Evolutionary conservation across 2,888 invertebrate species (phyloP), one percentile per base, ranked within the genome.

Genomic region (Apoda limacodes): DNA sequence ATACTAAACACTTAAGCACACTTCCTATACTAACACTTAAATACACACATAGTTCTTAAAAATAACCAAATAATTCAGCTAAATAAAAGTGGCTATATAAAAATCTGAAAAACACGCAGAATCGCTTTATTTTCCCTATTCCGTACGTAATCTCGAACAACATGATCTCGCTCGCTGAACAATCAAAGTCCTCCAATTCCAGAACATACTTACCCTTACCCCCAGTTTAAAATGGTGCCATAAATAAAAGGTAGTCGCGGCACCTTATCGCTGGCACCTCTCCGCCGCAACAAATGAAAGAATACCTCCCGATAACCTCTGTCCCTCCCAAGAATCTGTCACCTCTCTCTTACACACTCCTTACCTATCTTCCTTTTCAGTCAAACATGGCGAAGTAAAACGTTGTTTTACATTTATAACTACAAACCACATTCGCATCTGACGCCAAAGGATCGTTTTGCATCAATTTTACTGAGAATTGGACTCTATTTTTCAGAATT

Each of bases 351-450:
- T 40, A 40, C 35, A 27, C 33, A 43, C 39, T 42, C 40, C 41
- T 31, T 45, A 38, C 34, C 34, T 45, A 43, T 50, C 42, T 33
- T 35, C 48, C 48, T 42, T 55, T 60, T 52, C 61, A 39, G 46
- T 60, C 58, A 49, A 44, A 57, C 60, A 50, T 56, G 45, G 45
- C 46, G 43, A 55, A 42, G 53, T 52, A 64, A 70, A 71, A 62
- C 62, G 52, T 48, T 69, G 78, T 76, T 78, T 78, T 78, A 81
- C 80, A 81, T 80, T 80, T 80, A 80, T 78, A 75, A 74, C 65
- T 75, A 75, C 80, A 74, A 64, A 63, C 61, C 55, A 48, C 56
- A 60, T 57, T 59, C 55, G 53, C 53, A 48, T 48, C 44, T 45
- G 48, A 47, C 46, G 48, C 38, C 40, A 42, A 45, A 39, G 41